Percentiles rank a stretch among this genome's conserved stretches.
phyloP scores from a whole-genome alignment of 2,888 invertebrate species.

The Tiphia femorata region DNA sequence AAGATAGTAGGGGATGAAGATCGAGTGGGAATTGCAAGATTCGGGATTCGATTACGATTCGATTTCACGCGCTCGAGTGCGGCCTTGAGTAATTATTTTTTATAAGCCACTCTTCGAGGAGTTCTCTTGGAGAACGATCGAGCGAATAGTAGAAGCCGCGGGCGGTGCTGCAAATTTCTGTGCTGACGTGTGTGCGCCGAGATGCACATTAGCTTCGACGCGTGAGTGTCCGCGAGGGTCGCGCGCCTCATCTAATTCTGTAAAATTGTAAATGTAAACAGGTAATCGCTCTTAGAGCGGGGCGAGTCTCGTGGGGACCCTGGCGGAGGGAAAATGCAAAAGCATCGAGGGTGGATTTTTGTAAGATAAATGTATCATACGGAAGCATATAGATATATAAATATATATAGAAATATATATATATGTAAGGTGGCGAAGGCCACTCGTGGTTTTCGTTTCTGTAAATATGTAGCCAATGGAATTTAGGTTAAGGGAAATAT shows the following conservation, averaged over 20 bases:
- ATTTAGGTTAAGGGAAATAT: conserved; percentile 51
- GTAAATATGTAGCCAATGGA: conserved; percentile 63
- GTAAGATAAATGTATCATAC: conserved; percentile 53
- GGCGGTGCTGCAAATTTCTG: too few relatives aligned
- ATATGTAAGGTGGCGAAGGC: conserved; percentile 15
- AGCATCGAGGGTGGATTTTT: conserved; percentile 34
- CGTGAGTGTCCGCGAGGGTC: too few relatives aligned
- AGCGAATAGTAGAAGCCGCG: background rate
- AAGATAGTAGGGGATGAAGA: too few relatives aligned
- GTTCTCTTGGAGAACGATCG: background rate
- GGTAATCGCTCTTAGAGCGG: conserved; percentile 9
- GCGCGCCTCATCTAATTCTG: background rate
- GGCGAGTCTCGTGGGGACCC: conserved; percentile 19
- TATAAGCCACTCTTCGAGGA: too few relatives aligned
- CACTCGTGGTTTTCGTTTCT: conserved; percentile 34
- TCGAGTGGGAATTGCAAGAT: too few relatives aligned
- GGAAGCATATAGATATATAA: conserved; percentile 24
- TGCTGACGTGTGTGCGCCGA: too few relatives aligned
- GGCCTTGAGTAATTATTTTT: too few relatives aligned
- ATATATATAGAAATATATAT: too few relatives aligned
- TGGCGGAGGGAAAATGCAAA: background rate
- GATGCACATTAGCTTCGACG: too few relatives aligned
- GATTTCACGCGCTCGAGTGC: background rate
- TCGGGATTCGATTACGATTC: background rate
- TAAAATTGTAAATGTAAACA: background rate